A percentile compares a stretch with the other conserved stretches of the same genome.
Evolutionary conservation across 2,888 invertebrate genomes (phyloP).

Genomic region (Ornithoptera alexandrae): DNA sequence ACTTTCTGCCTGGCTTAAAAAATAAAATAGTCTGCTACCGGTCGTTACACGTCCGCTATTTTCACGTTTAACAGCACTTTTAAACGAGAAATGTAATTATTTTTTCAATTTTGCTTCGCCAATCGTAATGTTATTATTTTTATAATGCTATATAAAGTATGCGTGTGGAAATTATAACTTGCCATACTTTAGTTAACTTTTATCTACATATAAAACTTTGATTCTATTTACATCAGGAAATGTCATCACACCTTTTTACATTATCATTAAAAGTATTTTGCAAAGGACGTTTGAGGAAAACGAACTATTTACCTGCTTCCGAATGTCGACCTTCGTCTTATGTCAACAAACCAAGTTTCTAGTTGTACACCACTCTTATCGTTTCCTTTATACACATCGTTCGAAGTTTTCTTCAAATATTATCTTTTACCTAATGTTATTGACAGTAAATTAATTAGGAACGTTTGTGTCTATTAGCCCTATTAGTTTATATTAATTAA

Average conservation of each 20-base stretch:
- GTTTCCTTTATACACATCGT: constrained; percentile 27
- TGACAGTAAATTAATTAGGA: constrained; percentile 24
- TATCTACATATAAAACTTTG: not conserved
- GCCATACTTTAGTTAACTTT: not conserved
- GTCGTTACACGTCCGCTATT: constrained; percentile 3
- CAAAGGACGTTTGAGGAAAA: constrained; percentile 19
- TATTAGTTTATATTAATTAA: constrained; percentile 8
- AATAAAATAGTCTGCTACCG: constrained; percentile 4
- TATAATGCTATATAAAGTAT: not conserved
- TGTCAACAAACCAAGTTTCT: constrained; percentile 30
- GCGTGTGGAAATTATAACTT: not conserved
- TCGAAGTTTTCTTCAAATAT: constrained; percentile 30
- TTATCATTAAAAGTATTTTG: constrained; percentile 18
- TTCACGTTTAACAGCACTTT: not conserved
- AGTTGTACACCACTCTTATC: constrained; percentile 24
- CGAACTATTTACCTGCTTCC: constrained; percentile 32
- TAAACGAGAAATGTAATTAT: constrained; percentile 4
- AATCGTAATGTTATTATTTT: not conserved
- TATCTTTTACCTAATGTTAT: constrained; percentile 25
- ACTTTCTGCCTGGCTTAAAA: not conserved
- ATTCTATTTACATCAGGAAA: constrained; percentile 11
- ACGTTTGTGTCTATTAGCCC: constrained; percentile 7
- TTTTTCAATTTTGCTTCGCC: constrained; percentile 13
- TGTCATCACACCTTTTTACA: not conserved
- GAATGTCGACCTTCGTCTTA: constrained; percentile 40